Base-by-base conservation (phyloP, 2,888 invertebrate species). In the Pycnomerus fuliginosus region DNA sequence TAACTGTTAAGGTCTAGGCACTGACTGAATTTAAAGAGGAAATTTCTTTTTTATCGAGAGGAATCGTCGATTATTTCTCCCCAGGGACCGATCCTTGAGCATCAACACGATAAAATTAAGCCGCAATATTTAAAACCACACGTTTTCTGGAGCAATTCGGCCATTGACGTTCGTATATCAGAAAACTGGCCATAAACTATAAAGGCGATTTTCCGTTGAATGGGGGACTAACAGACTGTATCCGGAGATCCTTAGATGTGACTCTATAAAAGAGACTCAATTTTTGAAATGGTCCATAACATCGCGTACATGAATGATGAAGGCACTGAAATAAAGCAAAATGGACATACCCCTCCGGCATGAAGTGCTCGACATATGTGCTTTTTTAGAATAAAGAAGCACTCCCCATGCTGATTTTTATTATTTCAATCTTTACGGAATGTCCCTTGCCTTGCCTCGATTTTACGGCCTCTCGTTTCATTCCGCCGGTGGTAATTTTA, bases 231-330 rank as follows among this genome's bases (percentile, higher is more conserved):
- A 15, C 31, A 25, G 27, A 23, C 31, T 20, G n/a, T 41, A 16
- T 24, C 22, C 32, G 17, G 23, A 7, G 20, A 33, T 36, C 27
- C 37, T 37, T 42, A 28, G 33, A 43, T 40, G 35, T 24, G 36
- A 40, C 51, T 51, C 52, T 35, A 54, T 52, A 56, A 55, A 50
- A 48, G 55, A 50, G 55, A 58, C 56, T 61, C 61, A 61, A 61
- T 61, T 60, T 61, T 53, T 48, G 52, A 50, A 59, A 59, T 56
- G 58, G 58, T 47, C 58, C 54, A 58, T 60, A 57, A 60, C 52
- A 45, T 34, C 42, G 44, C 52, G 46, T 54, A 52, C 52, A 55
- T 56, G 56, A 56, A 48, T 54, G 55, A 60, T 54, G 53, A 27
- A 22, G 31, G 34, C 35, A 31, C 12, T 34, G 43, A 29, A 38